Conservation (phyloP, 2,113 vertebrate genomes). For the Cairina moschata region DNA sequence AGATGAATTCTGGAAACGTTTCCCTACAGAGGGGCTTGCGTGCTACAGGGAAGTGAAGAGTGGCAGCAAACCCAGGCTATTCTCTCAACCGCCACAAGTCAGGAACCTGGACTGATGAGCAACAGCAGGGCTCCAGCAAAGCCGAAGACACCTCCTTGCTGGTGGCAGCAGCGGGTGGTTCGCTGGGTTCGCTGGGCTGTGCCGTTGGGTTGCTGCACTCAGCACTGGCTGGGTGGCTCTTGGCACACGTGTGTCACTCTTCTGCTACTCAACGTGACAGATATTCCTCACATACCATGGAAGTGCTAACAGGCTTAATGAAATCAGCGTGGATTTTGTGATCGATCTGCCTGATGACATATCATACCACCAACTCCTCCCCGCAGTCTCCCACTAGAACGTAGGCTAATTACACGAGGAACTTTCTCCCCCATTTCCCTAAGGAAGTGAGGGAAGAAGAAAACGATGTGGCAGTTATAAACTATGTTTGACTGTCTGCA, state of each 20-base stretch:
- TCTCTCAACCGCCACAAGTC: not conserved
- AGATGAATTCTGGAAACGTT: not conserved
- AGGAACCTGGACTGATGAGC: not conserved
- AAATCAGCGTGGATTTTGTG: not conserved
- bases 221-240: not conserved
- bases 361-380: not conserved
- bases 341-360: not conserved
- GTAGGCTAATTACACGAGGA: not conserved
- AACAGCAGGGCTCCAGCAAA: not conserved
- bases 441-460: not conserved
- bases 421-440: not conserved
- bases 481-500: not conserved
- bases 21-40: not conserved
- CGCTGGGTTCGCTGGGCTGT: not conserved
- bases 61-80: not conserved
- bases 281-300: rapidly evolving
- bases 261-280: rapidly evolving
- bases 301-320: not conserved
- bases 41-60: not conserved
- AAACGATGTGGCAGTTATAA: not conserved
- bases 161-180: rapidly evolving
- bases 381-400: not conserved
- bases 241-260: not conserved
- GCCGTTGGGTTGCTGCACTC: not conserved
- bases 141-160: not conserved